Evolutionary conservation across 2,888 invertebrate genomes (phyloP), one percentile per base, ranked within the genome.

Genomic region (Machimus atricapillus): DNA sequence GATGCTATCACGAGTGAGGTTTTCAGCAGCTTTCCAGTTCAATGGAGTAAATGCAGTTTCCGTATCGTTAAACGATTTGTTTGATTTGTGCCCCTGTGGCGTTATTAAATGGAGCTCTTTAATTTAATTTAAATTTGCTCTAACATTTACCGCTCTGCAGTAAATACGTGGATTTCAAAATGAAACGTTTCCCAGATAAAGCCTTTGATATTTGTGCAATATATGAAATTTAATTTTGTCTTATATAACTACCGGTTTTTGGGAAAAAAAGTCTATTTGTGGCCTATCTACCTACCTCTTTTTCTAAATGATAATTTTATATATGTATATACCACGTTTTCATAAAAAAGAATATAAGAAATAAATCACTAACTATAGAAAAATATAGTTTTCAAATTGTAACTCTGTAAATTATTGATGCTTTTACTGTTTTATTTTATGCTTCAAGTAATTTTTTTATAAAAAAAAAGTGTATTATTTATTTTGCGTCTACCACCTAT

Each of bases 1-100:
- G 76, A 34, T 31, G n/a, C 37, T 76, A 76, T 76, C 76, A 8
- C 8, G 27, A 58, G n/a, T 58, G 23, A 52, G 19, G 76, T 37
- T 76, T 76, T 76, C 76, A 76, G 37, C 76, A 76, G 76, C 8
- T 76, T 76, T 76, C 76, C 76, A 76, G 37, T 76, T 40, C 76
- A 76, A 27, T 74, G 34, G 34, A 74, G 56, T 19, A 56, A n/a
- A 74, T 37, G n/a, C 76, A 76, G 37, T 76, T 76, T 76, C 76
- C 76, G 40, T 37, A 37, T 76, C 76, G 76, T 76, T 76, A 34
- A 76, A 34, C 40, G 34, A 27, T 76, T 31, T 76, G 76, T 37
- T 76, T 34, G 76, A 76, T 40, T 76, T 76, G 76, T 76, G 76
- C n/a, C n/a, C 9, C 76, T 66, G 66, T 19, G 3, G 1, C 58